Base-by-base conservation (phyloP, 2,797 vertebrate genomes). In the Sebastes miniatus region DNA sequence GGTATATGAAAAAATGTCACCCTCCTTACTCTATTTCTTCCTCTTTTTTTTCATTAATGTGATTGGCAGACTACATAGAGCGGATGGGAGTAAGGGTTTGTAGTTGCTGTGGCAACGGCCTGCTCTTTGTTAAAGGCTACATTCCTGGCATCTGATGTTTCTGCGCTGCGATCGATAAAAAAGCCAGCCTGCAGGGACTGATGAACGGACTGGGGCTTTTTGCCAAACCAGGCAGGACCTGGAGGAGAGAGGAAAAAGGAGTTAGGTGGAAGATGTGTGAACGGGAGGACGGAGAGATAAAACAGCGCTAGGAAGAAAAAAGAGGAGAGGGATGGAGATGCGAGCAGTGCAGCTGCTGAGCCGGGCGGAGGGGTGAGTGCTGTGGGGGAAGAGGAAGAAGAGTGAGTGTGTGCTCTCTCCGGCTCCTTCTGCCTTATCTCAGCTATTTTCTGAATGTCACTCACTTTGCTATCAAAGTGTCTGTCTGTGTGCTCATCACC, bases 81-180 rank as follows among this genome's bases (percentile, higher is more conserved):
- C 73, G 89, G 91, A 93, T 91, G 87, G 89, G 91, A 94, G 93
- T 92, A 68, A 92, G 93, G 94, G 90, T 87, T 93, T 95, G 92
- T 90, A 89, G 95, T 96, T 96, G 95, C 95, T 91, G 91, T 95
- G 93, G 95, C 92, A 95, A 96, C 95, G 81, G 92, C 87, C 92
- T 92, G 93, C 93, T 96, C 93, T 94, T 94, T 94, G 92, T 94
- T 92, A 91, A 91, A 92, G 89, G 93, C 93, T 93, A 89, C 93
- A 93, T 93, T 93, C 91, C 93, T 90, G 92, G 92, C 91, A 93
- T 95, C 91, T 94, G 93, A 94, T 94, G 93, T 91, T 92, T 90
- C 92, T 92, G 90, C 62, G 89, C 84, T 25, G 86, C 86, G 82
- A 93, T 95, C 94, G 89, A 95, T 95, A 91, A 86, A 90, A 85